These are phyloP conservation scores for Nasalis larvatus DNA, from an alignment of 2,113 vertebrate species.

Conservation along the genomic window DNA sequence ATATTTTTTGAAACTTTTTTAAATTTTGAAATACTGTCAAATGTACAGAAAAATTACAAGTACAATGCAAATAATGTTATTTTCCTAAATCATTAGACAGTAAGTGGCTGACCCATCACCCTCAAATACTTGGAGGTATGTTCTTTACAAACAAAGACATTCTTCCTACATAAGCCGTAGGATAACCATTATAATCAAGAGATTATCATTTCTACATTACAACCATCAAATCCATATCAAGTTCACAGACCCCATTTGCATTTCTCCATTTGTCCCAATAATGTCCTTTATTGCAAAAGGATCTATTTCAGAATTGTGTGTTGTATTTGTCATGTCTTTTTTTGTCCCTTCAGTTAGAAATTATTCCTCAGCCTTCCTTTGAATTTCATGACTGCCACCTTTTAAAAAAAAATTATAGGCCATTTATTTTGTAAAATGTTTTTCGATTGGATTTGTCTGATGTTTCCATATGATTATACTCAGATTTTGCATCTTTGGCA, in stretches of 20 bases:
- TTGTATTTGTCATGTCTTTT: not conserved
- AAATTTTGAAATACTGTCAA: not conserved
- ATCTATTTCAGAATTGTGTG: not conserved
- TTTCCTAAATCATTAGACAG: not conserved
- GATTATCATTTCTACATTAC: not conserved
- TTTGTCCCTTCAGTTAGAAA: not conserved
- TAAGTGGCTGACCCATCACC: not conserved
- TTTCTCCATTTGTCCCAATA: not conserved
- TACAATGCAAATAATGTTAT: not conserved
- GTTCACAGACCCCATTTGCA: not conserved
- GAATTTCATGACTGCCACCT: not conserved
- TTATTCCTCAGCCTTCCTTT: not conserved
- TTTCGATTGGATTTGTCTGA: not conserved
- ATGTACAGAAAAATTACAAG: not conserved
- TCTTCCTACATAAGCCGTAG: not conserved
- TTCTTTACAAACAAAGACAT: not conserved
- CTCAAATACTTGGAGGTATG: not conserved
- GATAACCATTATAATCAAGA: not conserved
- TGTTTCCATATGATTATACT: not conserved
- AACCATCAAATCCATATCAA: not conserved
- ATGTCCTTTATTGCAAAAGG: not conserved
- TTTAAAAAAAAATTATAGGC: not conserved
- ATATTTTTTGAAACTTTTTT: not conserved
- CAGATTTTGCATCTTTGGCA: not conserved
- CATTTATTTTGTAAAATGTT: not conserved